Percentiles rank a stretch among this genome's conserved stretches.
Evolutionary conservation across 2,888 invertebrate species (phyloP).

Genomic region (Sphaerophoria rueppellii): DNA sequence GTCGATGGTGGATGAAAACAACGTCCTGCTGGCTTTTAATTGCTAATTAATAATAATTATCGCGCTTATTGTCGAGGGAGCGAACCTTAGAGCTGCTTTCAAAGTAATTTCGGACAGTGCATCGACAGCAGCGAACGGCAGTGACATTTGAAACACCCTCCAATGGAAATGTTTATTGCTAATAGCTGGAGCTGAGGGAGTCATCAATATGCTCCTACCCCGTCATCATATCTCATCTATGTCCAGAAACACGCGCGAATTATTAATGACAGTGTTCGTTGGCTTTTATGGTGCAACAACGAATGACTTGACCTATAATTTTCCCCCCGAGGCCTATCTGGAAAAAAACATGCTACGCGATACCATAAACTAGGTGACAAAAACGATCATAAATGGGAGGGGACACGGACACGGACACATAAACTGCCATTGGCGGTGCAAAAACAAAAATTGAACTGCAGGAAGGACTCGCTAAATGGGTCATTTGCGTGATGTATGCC

Average conservation of each 20-base stretch:
- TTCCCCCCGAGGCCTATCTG: conserved; percentile 43
- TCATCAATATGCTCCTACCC: not conserved
- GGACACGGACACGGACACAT: too few relatives aligned
- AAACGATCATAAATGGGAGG: conserved; percentile 51
- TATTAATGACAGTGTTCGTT: conserved; percentile 58
- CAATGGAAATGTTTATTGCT: conserved; percentile 36
- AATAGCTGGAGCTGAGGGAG: conserved; percentile 1
- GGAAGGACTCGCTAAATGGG: conserved; percentile 26
- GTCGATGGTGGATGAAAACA: too few relatives aligned
- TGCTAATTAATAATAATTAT: conserved; percentile 70
- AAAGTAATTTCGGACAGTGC: conserved; percentile 47
- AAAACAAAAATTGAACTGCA: not conserved
- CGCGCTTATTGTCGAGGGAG: conserved; percentile 59
- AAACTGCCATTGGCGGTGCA: not conserved
- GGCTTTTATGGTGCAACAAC: conserved; percentile 48
- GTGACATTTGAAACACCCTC: not conserved
- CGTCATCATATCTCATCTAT: not conserved
- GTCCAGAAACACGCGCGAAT: conserved; percentile 53
- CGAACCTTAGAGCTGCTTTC: conserved; percentile 52
- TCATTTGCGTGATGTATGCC: conserved; percentile 65
- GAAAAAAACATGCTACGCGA: conserved; percentile 59
- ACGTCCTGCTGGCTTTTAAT: conserved; percentile 52
- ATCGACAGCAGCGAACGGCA: not conserved
- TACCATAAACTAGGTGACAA: conserved; percentile 70
- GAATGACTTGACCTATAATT: conserved; percentile 65